phyloP scores from a whole-genome alignment of 1,140 invertebrate genomes.

The Plodia interpunctella region DNA sequence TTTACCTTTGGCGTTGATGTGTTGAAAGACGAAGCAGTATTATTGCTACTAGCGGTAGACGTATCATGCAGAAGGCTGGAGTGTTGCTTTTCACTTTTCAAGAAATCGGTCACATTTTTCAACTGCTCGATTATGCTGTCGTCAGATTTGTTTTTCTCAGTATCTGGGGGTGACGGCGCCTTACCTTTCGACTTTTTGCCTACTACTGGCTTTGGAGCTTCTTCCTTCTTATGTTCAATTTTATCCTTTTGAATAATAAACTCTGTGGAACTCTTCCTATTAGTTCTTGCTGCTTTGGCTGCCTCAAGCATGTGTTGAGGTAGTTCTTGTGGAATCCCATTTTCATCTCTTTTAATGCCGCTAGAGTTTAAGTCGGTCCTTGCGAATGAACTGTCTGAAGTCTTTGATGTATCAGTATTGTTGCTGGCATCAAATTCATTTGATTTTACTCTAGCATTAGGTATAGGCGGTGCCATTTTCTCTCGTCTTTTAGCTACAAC shows the following conservation, averaged over 20 bases:
- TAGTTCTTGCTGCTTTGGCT: constrained; percentile 81
- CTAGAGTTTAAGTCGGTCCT: constrained; percentile 74
- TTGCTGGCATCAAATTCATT: constrained; percentile 48
- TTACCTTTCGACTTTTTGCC: constrained; percentile 85
- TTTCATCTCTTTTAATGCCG: constrained; percentile 78
- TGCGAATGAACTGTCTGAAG: constrained; percentile 42
- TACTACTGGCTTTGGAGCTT: constrained; percentile 68
- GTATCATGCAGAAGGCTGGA: constrained; percentile 59
- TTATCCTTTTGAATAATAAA: constrained; percentile 55
- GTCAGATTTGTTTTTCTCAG: constrained; percentile 62
- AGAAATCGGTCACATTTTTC: constrained; percentile 57
- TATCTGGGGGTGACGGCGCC: constrained; percentile 82
- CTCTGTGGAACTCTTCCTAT: constrained; percentile 78
- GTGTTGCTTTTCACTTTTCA: constrained; percentile 63
- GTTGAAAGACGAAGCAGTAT: constrained; percentile 41
- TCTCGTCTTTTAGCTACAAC: constrained; percentile 73
- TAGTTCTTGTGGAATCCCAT: constrained; percentile 80
- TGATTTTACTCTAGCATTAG: constrained; percentile 62
- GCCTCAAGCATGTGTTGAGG: constrained; percentile 85
- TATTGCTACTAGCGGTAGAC: constrained; percentile 31
- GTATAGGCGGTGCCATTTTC: constrained; percentile 71
- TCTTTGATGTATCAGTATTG: constrained; percentile 32
- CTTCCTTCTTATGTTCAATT: constrained; percentile 63
- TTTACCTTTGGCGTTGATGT: constrained; percentile 67
- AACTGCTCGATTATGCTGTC: constrained; percentile 67